phyloP scores from a whole-genome alignment of 1,140 invertebrate genomes.

The Rhizoglyphus robini region DNA sequence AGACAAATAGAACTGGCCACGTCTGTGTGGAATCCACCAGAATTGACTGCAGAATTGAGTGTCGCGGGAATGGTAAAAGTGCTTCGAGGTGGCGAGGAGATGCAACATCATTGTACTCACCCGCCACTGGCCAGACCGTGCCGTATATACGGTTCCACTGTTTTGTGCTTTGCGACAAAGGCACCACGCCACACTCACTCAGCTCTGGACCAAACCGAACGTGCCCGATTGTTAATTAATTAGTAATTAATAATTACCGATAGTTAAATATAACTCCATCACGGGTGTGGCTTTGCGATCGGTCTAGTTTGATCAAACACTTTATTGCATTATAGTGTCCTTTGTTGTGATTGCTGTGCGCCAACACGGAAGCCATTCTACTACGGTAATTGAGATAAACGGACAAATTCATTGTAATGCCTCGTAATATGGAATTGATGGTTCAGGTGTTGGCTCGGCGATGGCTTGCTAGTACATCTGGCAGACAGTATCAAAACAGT shows the following conservation, averaged over 20 bases:
- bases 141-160: background rate
- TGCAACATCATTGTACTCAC: background rate
- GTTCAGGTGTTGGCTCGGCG: background rate
- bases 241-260: background rate
- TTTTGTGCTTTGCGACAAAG: background rate
- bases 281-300: background rate
- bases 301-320: conserved; percentile 3
- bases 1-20: background rate
- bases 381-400: conserved; percentile 5
- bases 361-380: conserved; percentile 10
- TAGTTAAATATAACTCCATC: conserved; percentile 1
- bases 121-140: no score
- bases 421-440: background rate
- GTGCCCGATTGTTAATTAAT: background rate
- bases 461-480: no score
- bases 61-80: background rate
- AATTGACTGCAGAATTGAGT: background rate
- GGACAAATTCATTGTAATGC: background rate
- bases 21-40: background rate
- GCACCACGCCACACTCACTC: background rate
- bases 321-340: conserved; percentile 11
- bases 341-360: background rate
- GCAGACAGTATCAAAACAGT: no score
- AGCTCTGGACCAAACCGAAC: no score
- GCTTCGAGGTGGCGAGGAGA: background rate